Evolutionary conservation across 2,797 vertebrate genomes (phyloP).

Genomic region (Syndactyla subalaris): DNA sequence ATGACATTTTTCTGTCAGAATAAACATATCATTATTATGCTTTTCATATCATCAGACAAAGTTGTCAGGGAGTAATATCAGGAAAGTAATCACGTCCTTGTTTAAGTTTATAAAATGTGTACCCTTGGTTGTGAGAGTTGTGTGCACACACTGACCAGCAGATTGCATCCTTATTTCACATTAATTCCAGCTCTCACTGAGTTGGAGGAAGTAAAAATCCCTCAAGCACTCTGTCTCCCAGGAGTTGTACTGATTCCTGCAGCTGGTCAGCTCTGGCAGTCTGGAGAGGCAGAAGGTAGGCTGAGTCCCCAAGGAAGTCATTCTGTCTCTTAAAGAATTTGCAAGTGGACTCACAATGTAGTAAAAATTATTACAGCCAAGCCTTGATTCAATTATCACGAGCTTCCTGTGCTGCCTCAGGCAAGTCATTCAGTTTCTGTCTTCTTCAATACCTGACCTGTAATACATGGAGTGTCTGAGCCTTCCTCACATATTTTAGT

Average conservation of each 20-base stretch:
- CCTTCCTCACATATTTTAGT: background rate
- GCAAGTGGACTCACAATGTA: background rate
- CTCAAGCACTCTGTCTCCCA: slow-evolving; percentile 42
- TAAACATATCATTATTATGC: background rate
- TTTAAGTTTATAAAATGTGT: background rate
- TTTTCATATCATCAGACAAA: background rate
- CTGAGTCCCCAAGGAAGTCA: background rate
- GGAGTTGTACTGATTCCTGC: slow-evolving; percentile 7
- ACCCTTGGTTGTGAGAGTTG: background rate
- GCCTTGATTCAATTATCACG: background rate
- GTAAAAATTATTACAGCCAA: background rate
- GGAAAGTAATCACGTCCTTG: background rate
- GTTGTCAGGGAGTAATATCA: background rate
- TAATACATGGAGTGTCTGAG: background rate
- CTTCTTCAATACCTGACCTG: background rate
- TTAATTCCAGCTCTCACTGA: slow-evolving; percentile 22
- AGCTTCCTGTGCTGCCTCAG: background rate
- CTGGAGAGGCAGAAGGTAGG: slow-evolving; percentile 46
- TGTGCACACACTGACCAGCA: background rate
- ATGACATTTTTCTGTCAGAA: background rate
- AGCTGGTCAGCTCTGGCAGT: slow-evolving; percentile 37
- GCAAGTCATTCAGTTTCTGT: background rate
- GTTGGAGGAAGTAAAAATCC: slow-evolving; percentile 27
- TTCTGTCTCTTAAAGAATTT: slow-evolving; percentile 41
- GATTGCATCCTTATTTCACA: slow-evolving; percentile 39